Percentiles rank a stretch among this genome's conserved stretches.
These are phyloP conservation scores for Drosophila emarginata DNA, from an alignment of 2,888 invertebrate genomes.

Conservation along the genomic window DNA sequence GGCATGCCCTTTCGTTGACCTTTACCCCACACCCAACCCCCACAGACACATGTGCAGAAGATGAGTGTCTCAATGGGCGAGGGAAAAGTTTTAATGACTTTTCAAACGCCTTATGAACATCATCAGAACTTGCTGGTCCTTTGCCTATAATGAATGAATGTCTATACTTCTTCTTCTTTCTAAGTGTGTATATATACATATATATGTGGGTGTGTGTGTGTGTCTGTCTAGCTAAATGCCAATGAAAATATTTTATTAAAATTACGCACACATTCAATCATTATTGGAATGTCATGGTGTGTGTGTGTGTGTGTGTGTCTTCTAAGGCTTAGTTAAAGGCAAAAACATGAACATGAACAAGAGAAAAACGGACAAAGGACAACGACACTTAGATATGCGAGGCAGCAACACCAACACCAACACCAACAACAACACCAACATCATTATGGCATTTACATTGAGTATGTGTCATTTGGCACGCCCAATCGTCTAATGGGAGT, in stretches of 20 bases:
- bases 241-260: constrained; percentile 77
- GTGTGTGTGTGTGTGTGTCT: constrained; percentile 16
- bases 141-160: constrained; percentile 39
- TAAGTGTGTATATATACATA: constrained; percentile 42
- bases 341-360: constrained; percentile 21
- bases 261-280: constrained; percentile 78
- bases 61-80: constrained; percentile 36
- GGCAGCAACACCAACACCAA: constrained; percentile 6
- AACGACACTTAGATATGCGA: constrained; percentile 13
- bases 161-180: too few species aligned
- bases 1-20: constrained; percentile 6
- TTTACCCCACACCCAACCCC: neutral
- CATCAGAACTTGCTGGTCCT: constrained; percentile 18
- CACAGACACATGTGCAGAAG: constrained; percentile 4
- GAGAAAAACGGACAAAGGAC: constrained; percentile 9
- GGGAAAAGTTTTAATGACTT: constrained; percentile 72
- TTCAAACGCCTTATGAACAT: constrained; percentile 59
- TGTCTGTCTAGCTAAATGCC: constrained; percentile 68
- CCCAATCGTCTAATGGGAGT: constrained; percentile 11
- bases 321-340: constrained; percentile 18
- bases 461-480: constrained; percentile 41
- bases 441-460: constrained; percentile 36
- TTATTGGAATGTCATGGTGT: constrained; percentile 72
- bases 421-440: constrained; percentile 13
- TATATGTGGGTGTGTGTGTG: constrained; percentile 40